Conservation (phyloP, 2,888 invertebrate species). For the Agrochola lychnidis region DNA sequence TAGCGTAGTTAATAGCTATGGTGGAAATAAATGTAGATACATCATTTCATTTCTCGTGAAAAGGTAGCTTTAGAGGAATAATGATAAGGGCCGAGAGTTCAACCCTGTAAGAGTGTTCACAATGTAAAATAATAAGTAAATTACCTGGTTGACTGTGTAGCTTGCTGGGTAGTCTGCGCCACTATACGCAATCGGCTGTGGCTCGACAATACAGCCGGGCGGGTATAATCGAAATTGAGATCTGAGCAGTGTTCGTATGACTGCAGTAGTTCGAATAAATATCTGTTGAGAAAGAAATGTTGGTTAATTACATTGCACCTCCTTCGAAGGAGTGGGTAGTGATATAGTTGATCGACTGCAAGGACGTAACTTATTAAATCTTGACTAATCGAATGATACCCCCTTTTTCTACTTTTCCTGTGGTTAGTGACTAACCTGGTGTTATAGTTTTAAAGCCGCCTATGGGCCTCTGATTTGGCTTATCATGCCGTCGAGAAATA, state of each 20-base stretch:
- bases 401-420: too few relatives aligned
- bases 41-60: not conserved
- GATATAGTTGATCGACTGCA: not conserved
- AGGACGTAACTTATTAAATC: not conserved
- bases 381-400: not conserved
- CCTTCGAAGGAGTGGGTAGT: not conserved
- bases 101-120: not conserved
- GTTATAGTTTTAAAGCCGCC: too few relatives aligned
- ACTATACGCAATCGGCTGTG: slow-evolving; percentile 71
- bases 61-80: not conserved
- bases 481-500: too few relatives aligned
- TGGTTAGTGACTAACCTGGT: too few relatives aligned
- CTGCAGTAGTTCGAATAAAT: slow-evolving; percentile 93
- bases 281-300: slow-evolving; percentile 76
- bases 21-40: not conserved
- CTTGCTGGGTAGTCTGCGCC: slow-evolving; percentile 57
- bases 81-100: not conserved
- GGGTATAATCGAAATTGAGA: slow-evolving; percentile 80
- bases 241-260: slow-evolving; percentile 91
- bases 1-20: not conserved
- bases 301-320: not conserved
- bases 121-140: not conserved
- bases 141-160: slow-evolving; percentile 64
- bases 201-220: slow-evolving; percentile 73
- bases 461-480: too few relatives aligned